Base-by-base conservation (phyloP, 2,888 invertebrate genomes). In the Napeogenes sylphis region DNA sequence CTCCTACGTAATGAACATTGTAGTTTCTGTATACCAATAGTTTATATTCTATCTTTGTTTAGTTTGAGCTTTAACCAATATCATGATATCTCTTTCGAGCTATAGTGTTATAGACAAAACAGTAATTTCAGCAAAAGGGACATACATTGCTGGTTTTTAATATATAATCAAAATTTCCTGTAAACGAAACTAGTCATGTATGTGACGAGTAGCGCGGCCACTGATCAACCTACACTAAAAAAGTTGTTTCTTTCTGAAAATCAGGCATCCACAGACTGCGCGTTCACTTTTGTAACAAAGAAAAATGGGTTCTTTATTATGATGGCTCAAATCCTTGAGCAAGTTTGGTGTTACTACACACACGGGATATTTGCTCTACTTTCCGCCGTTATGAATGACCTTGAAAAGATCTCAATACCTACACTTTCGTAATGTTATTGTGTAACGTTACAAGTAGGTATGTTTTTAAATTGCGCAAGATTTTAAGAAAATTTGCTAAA, bases 351-450 rank as follows among this genome's bases (percentile, higher is more conserved):
- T 47, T 45, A n/a, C 45, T 55, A 56, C 59, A 47, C 33, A 51
- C 46, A 55, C 63, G 73, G 72, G 73, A 73, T 71, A 69, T 66
- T 78, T 75, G 73, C 68, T 68, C 57, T 57, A 63, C 80, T 85
- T 86, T 85, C 83, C 87, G 85, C 83, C 85, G 84, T 80, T 77
- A 70, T 72, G 65, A 71, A 69, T 80, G 83, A 86, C 89, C 89
- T 89, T 89, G 88, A 68, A 68, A 64, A 68, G 71, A 74, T 75
- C 77, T 77, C 77, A 71, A 78, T 83, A 76, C 87, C 85, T 86
- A 35, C 21, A 76, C 78, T 75, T 79, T 71, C 73, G 70, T 75
- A 76, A 77, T 76, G 74, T 61, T 76, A 74, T 85, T 85, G 83
- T 83, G 84, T 84, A 83, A 84, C 75, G 75, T 67, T 69, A 68